These are phyloP conservation scores for Samia ricini DNA, from an alignment of 1,140 invertebrate genomes.

Conservation along the genomic window DNA sequence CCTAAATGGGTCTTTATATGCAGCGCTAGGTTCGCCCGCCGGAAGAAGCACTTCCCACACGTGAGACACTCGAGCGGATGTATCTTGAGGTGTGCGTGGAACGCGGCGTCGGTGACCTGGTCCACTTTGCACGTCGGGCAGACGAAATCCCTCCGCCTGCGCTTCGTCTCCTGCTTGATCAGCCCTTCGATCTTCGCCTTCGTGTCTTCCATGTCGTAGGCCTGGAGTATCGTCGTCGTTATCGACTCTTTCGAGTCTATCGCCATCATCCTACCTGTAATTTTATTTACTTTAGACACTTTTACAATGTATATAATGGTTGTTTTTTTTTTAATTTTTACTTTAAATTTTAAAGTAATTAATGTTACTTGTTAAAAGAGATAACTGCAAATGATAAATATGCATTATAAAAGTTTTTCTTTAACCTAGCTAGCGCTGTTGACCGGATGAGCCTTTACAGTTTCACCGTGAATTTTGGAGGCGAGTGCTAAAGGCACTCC, in stretches of 20 bases:
- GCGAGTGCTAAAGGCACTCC: too few species aligned
- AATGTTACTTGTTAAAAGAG: too few species aligned
- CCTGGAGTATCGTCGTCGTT: conserved; percentile 44
- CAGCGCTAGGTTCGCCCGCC: conserved; percentile 84
- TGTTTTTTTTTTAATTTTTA: too few species aligned
- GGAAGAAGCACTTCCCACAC: conserved; percentile 88
- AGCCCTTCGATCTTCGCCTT: conserved; percentile 64
- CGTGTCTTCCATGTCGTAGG: conserved; percentile 50
- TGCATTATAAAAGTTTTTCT: too few species aligned
- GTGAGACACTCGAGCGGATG: conserved; percentile 89
- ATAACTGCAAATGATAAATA: too few species aligned
- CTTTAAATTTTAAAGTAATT: too few species aligned
- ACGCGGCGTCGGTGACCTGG: conserved; percentile 79
- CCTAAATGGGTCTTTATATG: conserved; percentile 88
- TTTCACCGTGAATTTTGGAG: too few species aligned
- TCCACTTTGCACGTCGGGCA: conserved; percentile 74
- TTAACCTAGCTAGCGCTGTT: too few species aligned
- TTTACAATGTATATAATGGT: too few species aligned
- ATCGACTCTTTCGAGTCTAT: conserved; percentile 50
- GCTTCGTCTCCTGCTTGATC: conserved; percentile 77
- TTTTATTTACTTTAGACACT: background rate
- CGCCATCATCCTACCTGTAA: conserved; percentile 43
- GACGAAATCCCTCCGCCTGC: conserved; percentile 49
- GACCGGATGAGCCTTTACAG: too few species aligned
- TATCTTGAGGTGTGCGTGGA: conserved; percentile 84